Conservation (phyloP, 1,140 invertebrate genomes). For the Orussus abietinus region DNA sequence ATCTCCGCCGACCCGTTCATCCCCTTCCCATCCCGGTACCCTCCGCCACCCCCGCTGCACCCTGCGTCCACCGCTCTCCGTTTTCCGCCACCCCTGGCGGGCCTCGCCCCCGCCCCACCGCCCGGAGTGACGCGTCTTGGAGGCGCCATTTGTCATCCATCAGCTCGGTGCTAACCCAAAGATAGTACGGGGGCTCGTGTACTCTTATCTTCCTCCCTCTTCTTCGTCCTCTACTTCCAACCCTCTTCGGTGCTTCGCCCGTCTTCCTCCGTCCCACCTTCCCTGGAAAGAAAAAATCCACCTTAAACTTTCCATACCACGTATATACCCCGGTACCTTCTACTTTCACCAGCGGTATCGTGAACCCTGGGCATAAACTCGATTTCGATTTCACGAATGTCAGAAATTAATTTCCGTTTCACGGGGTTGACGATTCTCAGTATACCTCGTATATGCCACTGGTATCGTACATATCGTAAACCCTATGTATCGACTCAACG, state of each 20-base stretch:
- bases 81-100: conserved; percentile 13
- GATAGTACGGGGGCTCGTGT: conserved; percentile 33
- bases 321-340: too few relatives aligned
- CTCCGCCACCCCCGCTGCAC: conserved; percentile 11
- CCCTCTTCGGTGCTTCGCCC: conserved; percentile 8
- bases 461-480: too few relatives aligned
- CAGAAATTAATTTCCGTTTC: too few relatives aligned
- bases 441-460: too few relatives aligned
- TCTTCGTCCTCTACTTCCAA: conserved; percentile 17
- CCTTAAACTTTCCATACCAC: too few relatives aligned
- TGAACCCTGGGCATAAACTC: too few relatives aligned
- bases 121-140: conserved; percentile 23
- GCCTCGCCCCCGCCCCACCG: conserved; percentile 9
- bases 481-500: too few relatives aligned
- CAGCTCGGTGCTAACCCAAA: conserved; percentile 16
- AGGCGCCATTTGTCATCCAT: conserved; percentile 26
- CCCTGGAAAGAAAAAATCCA: too few relatives aligned
- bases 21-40: conserved; percentile 15
- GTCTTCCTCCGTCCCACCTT: conserved; percentile 15
- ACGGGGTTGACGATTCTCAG: too few relatives aligned
- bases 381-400: too few relatives aligned
- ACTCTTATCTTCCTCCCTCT: conserved; percentile 27
- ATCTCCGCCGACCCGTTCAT: conserved; percentile 42
- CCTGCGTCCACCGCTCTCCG: conserved; percentile 21
- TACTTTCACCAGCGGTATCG: too few relatives aligned